These are phyloP conservation scores for Octonoba sinensis DNA, from an alignment of 2,888 invertebrate species.

Conservation along the genomic window DNA sequence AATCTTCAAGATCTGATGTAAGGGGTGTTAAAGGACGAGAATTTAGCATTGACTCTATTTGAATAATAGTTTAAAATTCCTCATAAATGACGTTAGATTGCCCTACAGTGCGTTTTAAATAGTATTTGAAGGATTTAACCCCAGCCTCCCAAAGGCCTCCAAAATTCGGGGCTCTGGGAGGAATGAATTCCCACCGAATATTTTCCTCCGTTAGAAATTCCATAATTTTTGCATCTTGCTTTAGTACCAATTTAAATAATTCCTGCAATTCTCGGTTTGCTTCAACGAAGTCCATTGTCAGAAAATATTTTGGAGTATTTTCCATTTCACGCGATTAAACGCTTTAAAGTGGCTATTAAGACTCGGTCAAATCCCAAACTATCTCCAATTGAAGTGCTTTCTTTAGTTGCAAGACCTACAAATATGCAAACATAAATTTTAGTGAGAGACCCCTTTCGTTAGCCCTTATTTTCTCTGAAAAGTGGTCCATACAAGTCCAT, in stretches of 20 bases:
- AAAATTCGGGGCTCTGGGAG: background rate
- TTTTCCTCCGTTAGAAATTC: background rate
- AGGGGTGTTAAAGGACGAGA: background rate
- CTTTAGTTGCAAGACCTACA: background rate
- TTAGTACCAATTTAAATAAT: background rate
- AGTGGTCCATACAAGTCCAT: background rate
- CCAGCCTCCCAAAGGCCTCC: background rate
- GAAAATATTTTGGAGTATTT: background rate
- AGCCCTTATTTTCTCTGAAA: background rate
- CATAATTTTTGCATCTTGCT: background rate
- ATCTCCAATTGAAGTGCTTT: background rate
- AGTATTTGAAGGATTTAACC: background rate
- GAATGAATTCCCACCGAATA: background rate
- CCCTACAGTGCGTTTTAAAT: background rate
- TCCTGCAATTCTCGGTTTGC: background rate
- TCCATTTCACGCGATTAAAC: background rate
- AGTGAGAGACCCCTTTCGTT: background rate
- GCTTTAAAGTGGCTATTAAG: background rate
- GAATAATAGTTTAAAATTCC: background rate
- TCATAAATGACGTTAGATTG: background rate
- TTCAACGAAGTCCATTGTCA: too few relatives aligned
- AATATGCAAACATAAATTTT: background rate
- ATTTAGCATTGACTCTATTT: background rate
- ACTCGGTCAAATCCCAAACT: background rate
- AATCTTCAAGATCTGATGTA: background rate